These are phyloP conservation scores for honey bee (Apis mellifera) DNA, from an alignment of 1,140 invertebrate species.

Conservation along the genomic window Amel_HAv3.1 CM009931.2:14651001-14651500, in stretches of 20 bases:
- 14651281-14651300: not conserved
- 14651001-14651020: not conserved
- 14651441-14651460: slow-evolving; percentile 15
- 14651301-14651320: too few species aligned
- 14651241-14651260: not conserved
- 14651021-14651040: too few species aligned
- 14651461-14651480: slow-evolving; percentile 10
- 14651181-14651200: too few species aligned
- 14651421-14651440: slow-evolving; percentile 1
- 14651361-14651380: not conserved
- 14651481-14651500: not conserved
- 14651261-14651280: not conserved
- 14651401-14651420: not conserved
- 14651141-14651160: not conserved
- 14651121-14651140: not conserved
- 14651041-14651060: not conserved
- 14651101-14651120: not conserved
- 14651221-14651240: not conserved
- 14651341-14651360: not conserved
- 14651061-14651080: not conserved
- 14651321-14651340: not conserved
- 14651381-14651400: too few species aligned
- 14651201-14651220: not conserved
- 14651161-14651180: not conserved
- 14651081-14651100: not conserved